phyloP scores from a whole-genome alignment of 2,888 invertebrate genomes.

The Abscondita cerata region DNA sequence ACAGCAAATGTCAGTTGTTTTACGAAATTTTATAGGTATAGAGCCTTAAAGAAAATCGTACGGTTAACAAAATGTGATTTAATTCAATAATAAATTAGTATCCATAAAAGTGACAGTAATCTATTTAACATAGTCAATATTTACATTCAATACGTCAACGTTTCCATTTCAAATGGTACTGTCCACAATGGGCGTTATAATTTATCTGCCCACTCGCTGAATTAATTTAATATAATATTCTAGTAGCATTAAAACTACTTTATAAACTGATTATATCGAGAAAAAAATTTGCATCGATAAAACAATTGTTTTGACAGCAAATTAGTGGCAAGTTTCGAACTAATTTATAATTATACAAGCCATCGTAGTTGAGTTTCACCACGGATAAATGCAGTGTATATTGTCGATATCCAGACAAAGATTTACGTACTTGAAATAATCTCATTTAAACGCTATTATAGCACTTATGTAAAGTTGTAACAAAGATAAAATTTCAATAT shows the following conservation, averaged over 20 bases:
- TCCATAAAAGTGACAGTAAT: too few species aligned
- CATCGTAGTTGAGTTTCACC: slow-evolving; percentile 55
- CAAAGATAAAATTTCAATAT: slow-evolving; percentile 36
- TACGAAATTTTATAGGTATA: too few species aligned
- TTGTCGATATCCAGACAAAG: slow-evolving; percentile 55
- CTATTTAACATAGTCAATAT: too few species aligned
- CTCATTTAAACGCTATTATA: slow-evolving; percentile 38
- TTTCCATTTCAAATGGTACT: too few species aligned
- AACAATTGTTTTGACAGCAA: slow-evolving; percentile 56
- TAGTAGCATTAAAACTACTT: slow-evolving; percentile 24
- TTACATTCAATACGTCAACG: too few species aligned
- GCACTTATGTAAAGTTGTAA: slow-evolving; percentile 17
- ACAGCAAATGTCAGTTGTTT: too few species aligned
- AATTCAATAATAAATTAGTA: too few species aligned
- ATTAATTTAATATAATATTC: slow-evolving; percentile 11
- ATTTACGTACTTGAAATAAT: slow-evolving; percentile 54
- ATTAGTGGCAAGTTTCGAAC: slow-evolving; percentile 56
- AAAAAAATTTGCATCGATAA: slow-evolving; percentile 48
- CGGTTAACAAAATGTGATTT: too few species aligned
- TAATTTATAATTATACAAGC: slow-evolving; percentile 58
- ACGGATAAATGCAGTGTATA: slow-evolving; percentile 53
- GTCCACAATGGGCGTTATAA: not conserved
- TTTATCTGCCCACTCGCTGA: not conserved
- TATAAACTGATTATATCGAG: slow-evolving; percentile 47
- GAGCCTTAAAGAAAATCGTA: too few species aligned